Evolutionary conservation across 2,888 invertebrate genomes (phyloP).

Genomic region (Aleiodes leptofemur): DNA sequence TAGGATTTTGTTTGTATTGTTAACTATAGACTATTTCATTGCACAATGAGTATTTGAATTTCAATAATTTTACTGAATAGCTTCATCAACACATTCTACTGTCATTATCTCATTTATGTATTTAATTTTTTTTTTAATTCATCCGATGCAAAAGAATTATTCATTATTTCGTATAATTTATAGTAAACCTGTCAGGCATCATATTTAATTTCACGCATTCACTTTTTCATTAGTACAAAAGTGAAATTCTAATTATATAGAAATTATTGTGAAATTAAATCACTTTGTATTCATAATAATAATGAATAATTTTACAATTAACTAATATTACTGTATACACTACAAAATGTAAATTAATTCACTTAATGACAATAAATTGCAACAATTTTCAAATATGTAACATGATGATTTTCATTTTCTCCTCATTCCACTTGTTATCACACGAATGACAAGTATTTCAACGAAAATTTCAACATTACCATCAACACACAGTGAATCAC

Average conservation of each 20-base stretch:
- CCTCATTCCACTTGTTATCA: no score
- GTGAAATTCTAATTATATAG: background rate
- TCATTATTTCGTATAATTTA: slow-evolving; percentile 32
- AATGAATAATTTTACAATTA: no score
- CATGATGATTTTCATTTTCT: no score
- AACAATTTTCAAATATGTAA: no score
- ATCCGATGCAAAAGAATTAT: background rate
- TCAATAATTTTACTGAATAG: slow-evolving; percentile 46
- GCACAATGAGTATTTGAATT: slow-evolving; percentile 41
- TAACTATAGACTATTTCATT: background rate
- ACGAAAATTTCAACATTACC: no score
- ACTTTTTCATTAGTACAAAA: background rate
- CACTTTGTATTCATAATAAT: no score
- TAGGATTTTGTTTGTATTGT: background rate
- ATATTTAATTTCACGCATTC: background rate
- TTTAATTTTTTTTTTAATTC: background rate
- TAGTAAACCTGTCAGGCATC: background rate
- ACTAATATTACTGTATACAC: no score
- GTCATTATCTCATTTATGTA: slow-evolving; percentile 11
- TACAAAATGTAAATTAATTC: no score
- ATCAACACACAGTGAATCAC: no score
- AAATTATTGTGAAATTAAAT: background rate
- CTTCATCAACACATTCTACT: no score
- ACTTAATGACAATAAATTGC: no score
- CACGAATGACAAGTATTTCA: no score